Evolutionary conservation across 1,140 invertebrate genomes (phyloP), one percentile per base, ranked within the genome.

Genomic region (Bradysia coprophila): DNA sequence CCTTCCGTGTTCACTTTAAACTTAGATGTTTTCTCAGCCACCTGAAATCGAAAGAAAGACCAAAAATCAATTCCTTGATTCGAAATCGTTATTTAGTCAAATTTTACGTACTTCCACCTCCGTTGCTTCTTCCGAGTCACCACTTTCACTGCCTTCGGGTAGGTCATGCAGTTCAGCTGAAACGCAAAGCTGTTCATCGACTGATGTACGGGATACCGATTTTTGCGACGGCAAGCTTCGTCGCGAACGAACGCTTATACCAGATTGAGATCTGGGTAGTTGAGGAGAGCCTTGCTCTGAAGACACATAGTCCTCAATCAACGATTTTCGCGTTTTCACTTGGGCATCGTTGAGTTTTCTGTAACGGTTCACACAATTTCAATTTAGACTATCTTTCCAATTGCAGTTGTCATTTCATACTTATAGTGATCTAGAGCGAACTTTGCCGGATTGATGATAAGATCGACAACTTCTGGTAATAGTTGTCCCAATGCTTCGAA

Each of bases 401-500:
- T n/a, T n/a, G n/a, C n/a, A n/a, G n/a, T n/a, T n/a, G n/a, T n/a
- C n/a, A n/a, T n/a, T n/a, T n/a, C 43, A 43, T 33, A 61, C 58
- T 54, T 60, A 46, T 69, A 69, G 46, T 68, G 68, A 40, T 77
- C 73, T 44, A 79, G 57, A 3, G 75, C 75, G 40, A 71, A 65
- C 45, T 72, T 57, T 39, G 68, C 67, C 21, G 66, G 67, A 46
- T 66, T 63, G 22, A 69, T 64, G 43, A 69, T 68, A 23, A 68
- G 51, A 47, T 69, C 67, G 33, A 52, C 72, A 33, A 84, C 56
- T 54, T 81, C 77, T 1, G 73, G 69, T 41, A 81, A 69, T 20
- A 82, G 64, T 49, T 81, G 73, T 8, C 76, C 79, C 13, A 86
- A 64, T 1, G 76, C 72, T 58, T 85, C 79, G 54, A 85, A 85